Conservation (phyloP, 1,140 invertebrate genomes). For the Drosophila pruinosa region DNA sequence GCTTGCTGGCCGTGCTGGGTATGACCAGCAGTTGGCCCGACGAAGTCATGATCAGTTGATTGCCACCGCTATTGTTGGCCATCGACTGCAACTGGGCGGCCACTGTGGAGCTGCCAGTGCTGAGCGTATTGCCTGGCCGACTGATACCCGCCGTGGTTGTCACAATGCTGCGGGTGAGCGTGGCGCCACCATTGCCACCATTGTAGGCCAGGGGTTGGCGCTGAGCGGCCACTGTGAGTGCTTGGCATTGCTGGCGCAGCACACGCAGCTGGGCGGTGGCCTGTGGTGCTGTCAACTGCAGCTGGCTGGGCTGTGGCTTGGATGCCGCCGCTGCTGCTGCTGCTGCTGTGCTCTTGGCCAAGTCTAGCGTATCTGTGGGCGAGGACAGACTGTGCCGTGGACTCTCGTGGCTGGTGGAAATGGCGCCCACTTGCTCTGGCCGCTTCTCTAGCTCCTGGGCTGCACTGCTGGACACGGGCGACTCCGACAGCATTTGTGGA, state of each 20-base stretch:
- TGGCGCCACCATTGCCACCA: constrained; percentile 40
- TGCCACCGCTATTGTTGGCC: constrained; percentile 44
- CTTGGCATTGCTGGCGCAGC: constrained; percentile 35
- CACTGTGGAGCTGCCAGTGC: constrained; percentile 28
- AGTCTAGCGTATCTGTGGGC: constrained; percentile 71
- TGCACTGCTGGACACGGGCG: constrained; percentile 78
- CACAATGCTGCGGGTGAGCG: constrained; percentile 55
- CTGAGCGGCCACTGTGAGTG: constrained; percentile 29
- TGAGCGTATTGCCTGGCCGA: constrained; percentile 44
- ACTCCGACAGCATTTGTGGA: constrained; percentile 66
- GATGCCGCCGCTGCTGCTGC: constrained; percentile 33
- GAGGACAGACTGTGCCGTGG: constrained; percentile 68
- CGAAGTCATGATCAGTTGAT: constrained; percentile 81
- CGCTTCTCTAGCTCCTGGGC: constrained; percentile 63
- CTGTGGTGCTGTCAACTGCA: constrained; percentile 83
- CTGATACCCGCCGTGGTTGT: constrained; percentile 55
- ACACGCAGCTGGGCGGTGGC: constrained; percentile 79
- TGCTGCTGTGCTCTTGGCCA: constrained; percentile 54
- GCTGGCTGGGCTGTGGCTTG: constrained; percentile 40
- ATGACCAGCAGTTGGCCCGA: constrained; percentile 83
- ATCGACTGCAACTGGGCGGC: constrained; percentile 60
- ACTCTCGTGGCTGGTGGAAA: constrained; percentile 81
- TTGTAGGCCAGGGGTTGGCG: constrained; percentile 31
- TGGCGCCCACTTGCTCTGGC: constrained; percentile 80
- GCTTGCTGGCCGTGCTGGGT: constrained; percentile 80